Evolutionary conservation across 2,113 vertebrate species (phyloP).

Genomic region (Nerophis lumbriciformis): DNA sequence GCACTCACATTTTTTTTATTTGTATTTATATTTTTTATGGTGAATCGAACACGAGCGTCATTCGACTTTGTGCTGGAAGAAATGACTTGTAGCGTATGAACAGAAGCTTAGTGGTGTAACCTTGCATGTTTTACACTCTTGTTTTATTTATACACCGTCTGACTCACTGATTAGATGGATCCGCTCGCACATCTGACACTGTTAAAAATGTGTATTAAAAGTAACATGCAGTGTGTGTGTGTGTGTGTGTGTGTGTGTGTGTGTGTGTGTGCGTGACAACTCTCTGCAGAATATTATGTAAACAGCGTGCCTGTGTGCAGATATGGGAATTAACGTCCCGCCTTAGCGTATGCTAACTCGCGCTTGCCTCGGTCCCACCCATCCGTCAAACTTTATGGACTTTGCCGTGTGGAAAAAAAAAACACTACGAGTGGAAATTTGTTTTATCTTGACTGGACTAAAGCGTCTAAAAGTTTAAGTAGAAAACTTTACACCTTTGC

Average conservation of each 20-base stretch:
- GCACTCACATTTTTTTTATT: no score
- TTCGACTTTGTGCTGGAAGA: no score
- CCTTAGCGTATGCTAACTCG: constrained; percentile 34
- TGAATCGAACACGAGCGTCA: no score
- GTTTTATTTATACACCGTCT: neutral
- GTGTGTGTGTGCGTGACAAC: constrained; percentile 4
- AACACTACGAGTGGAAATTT: constrained; percentile 13
- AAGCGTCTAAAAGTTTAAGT: neutral
- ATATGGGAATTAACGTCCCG: constrained; percentile 40
- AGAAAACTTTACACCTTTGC: neutral
- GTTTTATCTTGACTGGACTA: neutral
- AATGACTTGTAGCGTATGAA: no score
- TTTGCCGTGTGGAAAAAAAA: neutral
- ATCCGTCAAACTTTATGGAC: constrained; percentile 28
- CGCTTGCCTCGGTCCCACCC: constrained; percentile 19
- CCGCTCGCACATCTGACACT: constrained; percentile 16
- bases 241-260: constrained; percentile 1
- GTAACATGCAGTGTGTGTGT: constrained; percentile 13
- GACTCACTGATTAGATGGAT: constrained; percentile 25
- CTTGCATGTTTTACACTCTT: neutral
- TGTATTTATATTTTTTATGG: no score
- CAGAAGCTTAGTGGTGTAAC: neutral
- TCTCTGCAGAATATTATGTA: constrained; percentile 38
- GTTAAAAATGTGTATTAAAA: constrained; percentile 24
- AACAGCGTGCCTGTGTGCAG: constrained; percentile 31